Base-by-base conservation (phyloP, 1,140 invertebrate species). In the Ephestia elutella region DNA sequence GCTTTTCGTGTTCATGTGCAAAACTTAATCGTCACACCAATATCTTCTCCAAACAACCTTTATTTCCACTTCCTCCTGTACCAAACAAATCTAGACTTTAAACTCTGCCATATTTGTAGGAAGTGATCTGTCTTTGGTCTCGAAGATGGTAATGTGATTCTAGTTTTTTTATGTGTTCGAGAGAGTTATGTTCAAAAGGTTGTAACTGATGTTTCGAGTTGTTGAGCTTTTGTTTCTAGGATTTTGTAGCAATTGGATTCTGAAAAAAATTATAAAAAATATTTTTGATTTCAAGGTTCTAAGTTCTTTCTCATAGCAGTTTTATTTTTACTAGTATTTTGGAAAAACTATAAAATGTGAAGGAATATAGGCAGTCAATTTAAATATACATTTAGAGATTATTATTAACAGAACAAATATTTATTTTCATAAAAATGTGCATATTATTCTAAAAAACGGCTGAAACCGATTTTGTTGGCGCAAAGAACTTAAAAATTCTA, bases 141-240 rank as follows among this genome's bases (percentile, higher is more conserved):
- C 49, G 61, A 84, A 86, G n/a, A 82, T 71, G 2, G n/a, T 66
- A 21, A 32, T 86, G 78, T 0, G 68, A 62, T 59, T 82, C 83
- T 0, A 88, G 60, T 62, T 82, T 88, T 35, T 83, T 86, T 10
- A 83, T 70, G 49, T 85, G 73, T 17, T 83, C 60, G 13, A 88
- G 53, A 88, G 53, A 2, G 68, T 65, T 0, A 82, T 65, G 28
- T 75, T 86, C 21, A 88, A 32, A 0, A 86, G n/a, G 62, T 55
- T 82, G 73, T 11, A 86, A 56, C 0, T n/a, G 86, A 78, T 0
- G 73, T 57, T 20, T 81, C 81, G 8, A 86, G 50, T 28, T 86
- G 75, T 56, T 75, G 71, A 0, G 48, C 54, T 63, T 80, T 82
- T 0, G 78, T 71, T 18, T 74, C 56, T 11, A n/a, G 73, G 54